Evolutionary conservation across 1,140 invertebrate species (phyloP).

Genomic region (Drosophila erecta): DNA sequence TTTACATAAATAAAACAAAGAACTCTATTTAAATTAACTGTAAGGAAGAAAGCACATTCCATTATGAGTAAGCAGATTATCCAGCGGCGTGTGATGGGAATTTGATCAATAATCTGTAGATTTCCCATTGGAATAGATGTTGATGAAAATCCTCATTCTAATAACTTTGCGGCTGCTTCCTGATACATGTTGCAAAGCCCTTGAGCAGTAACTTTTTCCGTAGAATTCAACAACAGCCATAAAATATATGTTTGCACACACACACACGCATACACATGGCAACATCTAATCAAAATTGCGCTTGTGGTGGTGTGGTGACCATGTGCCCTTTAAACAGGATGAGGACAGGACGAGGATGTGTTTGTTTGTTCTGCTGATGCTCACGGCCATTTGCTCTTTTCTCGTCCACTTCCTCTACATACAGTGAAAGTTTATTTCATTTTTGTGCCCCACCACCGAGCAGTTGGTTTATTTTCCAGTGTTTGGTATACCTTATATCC

Average conservation of each 20-base stretch:
- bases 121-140: background rate
- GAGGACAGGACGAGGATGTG: slow-evolving; percentile 20
- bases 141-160: background rate
- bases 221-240: slow-evolving; percentile 13
- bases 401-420: slow-evolving; percentile 31
- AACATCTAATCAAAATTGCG: slow-evolving; percentile 36
- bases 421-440: slow-evolving; percentile 53
- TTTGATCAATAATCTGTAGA: background rate
- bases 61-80: no score
- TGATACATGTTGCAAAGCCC: slow-evolving; percentile 1
- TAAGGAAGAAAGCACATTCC: no score
- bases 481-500: slow-evolving; percentile 2
- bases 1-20: no score
- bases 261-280: slow-evolving; percentile 4
- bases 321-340: slow-evolving; percentile 37
- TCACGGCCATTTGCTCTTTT: slow-evolving; percentile 54
- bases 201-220: slow-evolving; percentile 12
- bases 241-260: slow-evolving; percentile 35
- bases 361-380: slow-evolving; percentile 47
- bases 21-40: no score
- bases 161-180: slow-evolving; percentile 3
- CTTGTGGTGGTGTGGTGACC: slow-evolving; percentile 30
- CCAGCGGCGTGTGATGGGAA: background rate
- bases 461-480: slow-evolving; percentile 45
- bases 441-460: slow-evolving; percentile 8